Base-by-base conservation (phyloP, 1,140 invertebrate genomes). In the Venustaconcha ellipsiformis region DNA sequence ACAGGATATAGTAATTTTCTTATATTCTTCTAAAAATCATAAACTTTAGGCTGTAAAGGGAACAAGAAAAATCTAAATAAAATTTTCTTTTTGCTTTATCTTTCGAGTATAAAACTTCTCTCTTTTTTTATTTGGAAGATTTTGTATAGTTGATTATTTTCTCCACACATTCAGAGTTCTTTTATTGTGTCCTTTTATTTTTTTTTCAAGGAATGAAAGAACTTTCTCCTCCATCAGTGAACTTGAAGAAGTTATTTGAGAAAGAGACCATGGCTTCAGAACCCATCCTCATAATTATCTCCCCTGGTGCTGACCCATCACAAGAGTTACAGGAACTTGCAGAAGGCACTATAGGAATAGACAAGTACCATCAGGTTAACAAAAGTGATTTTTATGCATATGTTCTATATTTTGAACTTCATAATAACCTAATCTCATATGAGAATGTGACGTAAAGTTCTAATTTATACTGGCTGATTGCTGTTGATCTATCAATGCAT, bases 301-400 rank as follows among this genome's bases (percentile, higher is more conserved):
- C 89, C 56, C 91, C 94, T 57, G 95, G 95, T 69, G 93, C 93
- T 69, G 96, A 97, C 92, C 96, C 96, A n/a, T 94, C 94, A 2
- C 92, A 93, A 68, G 95, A 96, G 86, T 89, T 96, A 17, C 89
- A 91, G 74, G 92, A 94, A 67, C 86, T 95, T 37, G 94, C 94
- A 0, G 83, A 89, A 14, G 88, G 90, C 62, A 91, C 89, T 63
- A 83, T 89, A 78, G 92, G 92, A 56, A 71, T 79, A 64, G 90
- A 92, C 59, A 92, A 92, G 79, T 94, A 93, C 81, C 87, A 91
- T 79, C 93, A 94, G 89, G 92, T 93, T 86, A 68, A 70, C 64
- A 59, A 58, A 23, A 64, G n/a, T 26, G 59, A n/a, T n/a, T 48
- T 48, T 48, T 48, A 11, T 48, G 37, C 37, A 48, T 48, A 6